These are phyloP conservation scores for Petrosia ficiformis DNA, from an alignment of 37 sponge, comb jelly and placozoan genomes.

Conservation along the genomic window DNA sequence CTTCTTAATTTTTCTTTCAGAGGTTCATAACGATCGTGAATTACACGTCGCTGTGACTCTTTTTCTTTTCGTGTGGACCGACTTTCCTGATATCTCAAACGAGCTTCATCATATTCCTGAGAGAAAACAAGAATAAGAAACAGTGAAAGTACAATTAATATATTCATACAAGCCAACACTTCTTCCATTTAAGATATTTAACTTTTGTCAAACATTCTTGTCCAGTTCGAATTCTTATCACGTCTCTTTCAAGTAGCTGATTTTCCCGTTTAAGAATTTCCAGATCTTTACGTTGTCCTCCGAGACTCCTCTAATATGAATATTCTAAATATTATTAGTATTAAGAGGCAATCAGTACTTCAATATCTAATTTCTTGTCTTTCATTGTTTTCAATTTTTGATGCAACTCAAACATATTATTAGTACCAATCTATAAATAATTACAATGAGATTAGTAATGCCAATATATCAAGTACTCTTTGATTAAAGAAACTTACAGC, in stretches of 20 bases:
- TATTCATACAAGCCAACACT: constrained; percentile 79
- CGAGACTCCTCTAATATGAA: constrained; percentile 32
- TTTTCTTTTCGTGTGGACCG: constrained; percentile 46
- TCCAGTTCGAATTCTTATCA: constrained; percentile 65
- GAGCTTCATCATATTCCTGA: constrained; percentile 73
- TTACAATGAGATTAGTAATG: neutral
- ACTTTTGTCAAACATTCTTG: constrained; percentile 55
- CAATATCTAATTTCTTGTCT: neutral
- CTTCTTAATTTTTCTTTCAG: constrained; percentile 25
- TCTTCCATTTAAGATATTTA: constrained; percentile 72
- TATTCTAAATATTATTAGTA: neutral
- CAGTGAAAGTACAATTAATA: neutral
- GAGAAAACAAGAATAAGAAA: neutral
- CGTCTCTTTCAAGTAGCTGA: constrained; percentile 73
- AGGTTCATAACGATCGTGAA: constrained; percentile 40
- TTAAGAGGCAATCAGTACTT: neutral
- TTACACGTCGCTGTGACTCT: constrained; percentile 22
- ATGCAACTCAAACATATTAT: constrained; percentile 55
- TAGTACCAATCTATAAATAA: constrained; percentile 50
- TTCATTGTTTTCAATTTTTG: constrained; percentile 57
- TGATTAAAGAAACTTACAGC: no score
- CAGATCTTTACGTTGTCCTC: constrained; percentile 17
- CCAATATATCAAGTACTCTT: neutral
- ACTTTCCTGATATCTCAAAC: constrained; percentile 33
- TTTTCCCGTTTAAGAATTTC: constrained; percentile 54